phyloP scores from a whole-genome alignment of 2,113 vertebrate species.

The Diadophis punctatus region DNA sequence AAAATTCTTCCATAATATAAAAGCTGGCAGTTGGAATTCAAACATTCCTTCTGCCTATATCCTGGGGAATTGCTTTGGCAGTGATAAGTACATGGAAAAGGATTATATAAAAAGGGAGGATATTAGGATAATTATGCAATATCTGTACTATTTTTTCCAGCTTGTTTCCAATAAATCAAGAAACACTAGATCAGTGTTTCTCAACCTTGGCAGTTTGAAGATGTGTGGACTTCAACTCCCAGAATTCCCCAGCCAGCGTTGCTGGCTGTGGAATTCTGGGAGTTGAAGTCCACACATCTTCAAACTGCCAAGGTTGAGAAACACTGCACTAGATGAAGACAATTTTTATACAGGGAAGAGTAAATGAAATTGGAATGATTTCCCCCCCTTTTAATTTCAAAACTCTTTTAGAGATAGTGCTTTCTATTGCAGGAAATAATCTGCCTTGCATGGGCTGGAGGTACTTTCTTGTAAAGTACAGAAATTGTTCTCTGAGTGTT shows the following conservation, averaged over 20 bases:
- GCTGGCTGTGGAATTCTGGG: too few species aligned
- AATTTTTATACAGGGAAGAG: constrained; percentile 3
- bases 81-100: rapidly evolving
- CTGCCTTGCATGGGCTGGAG: not conserved
- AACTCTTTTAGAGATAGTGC: not conserved
- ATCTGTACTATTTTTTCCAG: not conserved
- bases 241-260: too few species aligned
- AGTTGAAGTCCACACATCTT: too few species aligned
- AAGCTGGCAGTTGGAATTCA: not conserved
- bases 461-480: constrained; percentile 33
- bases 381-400: not conserved
- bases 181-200: too few species aligned
- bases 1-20: not conserved
- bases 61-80: not conserved
- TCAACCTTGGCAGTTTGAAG: too few species aligned
- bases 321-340: not conserved
- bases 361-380: not conserved
- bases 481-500: constrained; percentile 30
- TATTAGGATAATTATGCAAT: constrained; percentile 8
- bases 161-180: constrained; percentile 1
- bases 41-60: not conserved
- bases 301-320: too few species aligned
- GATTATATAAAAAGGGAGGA: not conserved
- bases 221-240: too few species aligned
- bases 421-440: not conserved